Evolutionary conservation across 2,113 vertebrate genomes (phyloP).

Genomic region (Bombycilla garrulus): DNA sequence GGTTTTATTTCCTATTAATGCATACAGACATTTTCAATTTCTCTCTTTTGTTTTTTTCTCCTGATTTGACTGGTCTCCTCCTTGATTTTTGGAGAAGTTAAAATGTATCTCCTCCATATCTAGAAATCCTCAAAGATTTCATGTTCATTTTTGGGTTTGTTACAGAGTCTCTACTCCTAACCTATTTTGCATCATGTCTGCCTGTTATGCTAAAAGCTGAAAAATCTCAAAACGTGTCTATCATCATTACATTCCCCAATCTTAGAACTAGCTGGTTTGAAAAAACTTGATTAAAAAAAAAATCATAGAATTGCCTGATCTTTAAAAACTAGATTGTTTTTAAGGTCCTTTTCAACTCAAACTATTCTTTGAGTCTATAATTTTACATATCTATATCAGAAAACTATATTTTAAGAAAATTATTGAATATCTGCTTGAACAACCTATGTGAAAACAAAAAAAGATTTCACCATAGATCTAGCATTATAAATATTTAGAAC

Average conservation of each 20-base stretch:
- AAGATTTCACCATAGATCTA: not conserved
- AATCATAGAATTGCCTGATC: not conserved
- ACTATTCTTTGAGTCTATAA: not conserved
- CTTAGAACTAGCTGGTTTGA: not conserved
- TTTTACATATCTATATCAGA: not conserved
- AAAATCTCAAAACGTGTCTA: not conserved
- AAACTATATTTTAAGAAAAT: not conserved
- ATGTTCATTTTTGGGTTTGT: not conserved
- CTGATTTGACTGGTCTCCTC: not conserved
- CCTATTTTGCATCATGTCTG: not conserved
- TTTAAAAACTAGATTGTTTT: not conserved
- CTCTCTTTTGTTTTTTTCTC: not conserved
- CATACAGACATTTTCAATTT: not conserved
- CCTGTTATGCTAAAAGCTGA: not conserved
- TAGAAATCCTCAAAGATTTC: not conserved
- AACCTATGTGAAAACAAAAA: not conserved
- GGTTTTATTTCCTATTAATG: not conserved
- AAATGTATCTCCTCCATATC: not conserved
- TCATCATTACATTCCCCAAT: not conserved
- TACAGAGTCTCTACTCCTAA: not conserved
- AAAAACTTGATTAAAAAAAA: not conserved
- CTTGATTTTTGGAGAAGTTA: not conserved
- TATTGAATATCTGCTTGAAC: not conserved
- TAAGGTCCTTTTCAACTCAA: not conserved
- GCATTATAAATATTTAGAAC: not conserved